Conservation (phyloP, 2,797 vertebrate genomes). For the Hemitrygon akajei region DNA sequence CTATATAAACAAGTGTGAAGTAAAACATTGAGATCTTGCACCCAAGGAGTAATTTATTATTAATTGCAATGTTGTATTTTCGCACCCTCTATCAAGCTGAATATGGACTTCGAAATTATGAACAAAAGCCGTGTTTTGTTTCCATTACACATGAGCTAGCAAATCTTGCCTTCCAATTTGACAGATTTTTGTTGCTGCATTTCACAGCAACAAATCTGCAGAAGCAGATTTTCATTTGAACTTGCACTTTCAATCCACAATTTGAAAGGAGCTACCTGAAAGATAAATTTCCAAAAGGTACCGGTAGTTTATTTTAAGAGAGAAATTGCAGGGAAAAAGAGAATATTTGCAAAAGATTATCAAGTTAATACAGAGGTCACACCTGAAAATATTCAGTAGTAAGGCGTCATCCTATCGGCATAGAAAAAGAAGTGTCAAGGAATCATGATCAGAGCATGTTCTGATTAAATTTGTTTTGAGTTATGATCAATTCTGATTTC, state of each 20-base stretch:
- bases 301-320: not conserved
- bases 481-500: no score
- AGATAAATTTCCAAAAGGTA: not conserved
- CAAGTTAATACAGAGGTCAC: no score
- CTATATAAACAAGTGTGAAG: not conserved
- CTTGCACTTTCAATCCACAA: not conserved
- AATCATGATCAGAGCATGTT: no score
- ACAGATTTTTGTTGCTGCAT: not conserved
- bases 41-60: not conserved
- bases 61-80: not conserved
- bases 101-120: not conserved
- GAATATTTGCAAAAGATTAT: not conserved
- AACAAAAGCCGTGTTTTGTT: not conserved
- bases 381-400: no score
- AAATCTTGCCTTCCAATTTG: not conserved
- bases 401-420: no score
- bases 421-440: no score
- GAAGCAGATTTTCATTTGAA: not conserved
- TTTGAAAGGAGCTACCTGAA: not conserved
- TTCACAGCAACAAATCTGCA: not conserved
- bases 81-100: not conserved
- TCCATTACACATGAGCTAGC: not conserved
- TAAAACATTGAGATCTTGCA: not conserved
- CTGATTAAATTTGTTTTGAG: no score
- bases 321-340: not conserved